phyloP scores from a whole-genome alignment of 1,140 invertebrate genomes.

The Drosophila varians region DNA sequence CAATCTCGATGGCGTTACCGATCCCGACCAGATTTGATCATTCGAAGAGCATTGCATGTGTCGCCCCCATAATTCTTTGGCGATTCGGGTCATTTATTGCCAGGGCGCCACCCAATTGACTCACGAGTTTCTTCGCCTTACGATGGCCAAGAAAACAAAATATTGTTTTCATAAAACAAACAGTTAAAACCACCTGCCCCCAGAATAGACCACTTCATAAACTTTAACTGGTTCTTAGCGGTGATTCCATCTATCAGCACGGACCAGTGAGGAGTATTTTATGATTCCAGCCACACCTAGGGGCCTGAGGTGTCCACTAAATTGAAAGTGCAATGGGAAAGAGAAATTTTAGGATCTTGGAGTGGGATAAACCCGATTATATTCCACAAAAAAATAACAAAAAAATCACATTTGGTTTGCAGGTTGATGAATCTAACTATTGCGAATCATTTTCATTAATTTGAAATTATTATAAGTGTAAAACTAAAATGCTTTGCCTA shows the following conservation, averaged over 20 bases:
- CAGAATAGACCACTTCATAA: constrained; percentile 13
- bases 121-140: constrained; percentile 55
- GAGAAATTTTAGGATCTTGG: background rate
- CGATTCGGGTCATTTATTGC: constrained; percentile 56
- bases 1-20: constrained; percentile 1
- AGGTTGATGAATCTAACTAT: background rate
- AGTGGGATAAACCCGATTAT: background rate
- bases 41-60: constrained; percentile 55
- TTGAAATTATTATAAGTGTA: background rate
- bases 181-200: constrained; percentile 31
- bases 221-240: constrained; percentile 40
- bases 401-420: background rate
- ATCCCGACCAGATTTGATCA: constrained; percentile 23
- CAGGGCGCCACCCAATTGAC: constrained; percentile 58
- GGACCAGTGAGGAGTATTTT: constrained; percentile 30
- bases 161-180: background rate
- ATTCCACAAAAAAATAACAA: background rate
- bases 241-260: constrained; percentile 54
- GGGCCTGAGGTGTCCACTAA: constrained; percentile 38
- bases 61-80: constrained; percentile 62
- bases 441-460: background rate
- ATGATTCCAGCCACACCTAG: constrained; percentile 48
- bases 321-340: constrained; percentile 27
- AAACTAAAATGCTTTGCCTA: background rate
- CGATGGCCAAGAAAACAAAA: constrained; percentile 29